Evolutionary conservation across 2,888 invertebrate genomes (phyloP).

Genomic region (Eilema sororculum): DNA sequence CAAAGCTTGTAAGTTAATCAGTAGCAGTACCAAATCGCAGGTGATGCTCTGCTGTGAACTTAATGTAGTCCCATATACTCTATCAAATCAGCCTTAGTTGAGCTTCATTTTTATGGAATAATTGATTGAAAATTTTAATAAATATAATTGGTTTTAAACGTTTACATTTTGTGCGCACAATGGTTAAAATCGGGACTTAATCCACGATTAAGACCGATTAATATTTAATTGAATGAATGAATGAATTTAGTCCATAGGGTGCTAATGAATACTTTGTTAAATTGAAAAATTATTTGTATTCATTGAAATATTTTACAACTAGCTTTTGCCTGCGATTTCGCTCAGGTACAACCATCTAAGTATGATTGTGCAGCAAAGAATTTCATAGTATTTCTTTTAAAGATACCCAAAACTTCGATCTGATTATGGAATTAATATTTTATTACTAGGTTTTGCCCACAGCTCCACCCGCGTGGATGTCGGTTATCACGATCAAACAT

Average conservation of each 20-base stretch:
- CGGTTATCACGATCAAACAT: too few species aligned
- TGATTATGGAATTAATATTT: too few species aligned
- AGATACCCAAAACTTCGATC: too few species aligned
- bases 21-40: too few species aligned
- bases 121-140: not conserved
- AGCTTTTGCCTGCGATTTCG: not conserved
- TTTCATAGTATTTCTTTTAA: too few species aligned
- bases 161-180: not conserved
- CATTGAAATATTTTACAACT: not conserved
- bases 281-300: not conserved
- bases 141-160: not conserved
- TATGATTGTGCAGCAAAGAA: too few species aligned
- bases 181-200: not conserved
- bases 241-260: not conserved
- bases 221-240: constrained; percentile 1
- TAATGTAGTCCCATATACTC: not conserved
- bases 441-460: too few species aligned
- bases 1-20: too few species aligned
- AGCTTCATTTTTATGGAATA: not conserved
- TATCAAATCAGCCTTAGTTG: not conserved
- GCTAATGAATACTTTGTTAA: not conserved
- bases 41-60: too few species aligned
- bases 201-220: not conserved
- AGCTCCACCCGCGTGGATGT: too few species aligned
- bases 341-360: not conserved